Evolutionary conservation across 2,113 vertebrate species (phyloP), one percentile per base, ranked within the genome.

Genomic region (Nibea albiflora): DNA sequence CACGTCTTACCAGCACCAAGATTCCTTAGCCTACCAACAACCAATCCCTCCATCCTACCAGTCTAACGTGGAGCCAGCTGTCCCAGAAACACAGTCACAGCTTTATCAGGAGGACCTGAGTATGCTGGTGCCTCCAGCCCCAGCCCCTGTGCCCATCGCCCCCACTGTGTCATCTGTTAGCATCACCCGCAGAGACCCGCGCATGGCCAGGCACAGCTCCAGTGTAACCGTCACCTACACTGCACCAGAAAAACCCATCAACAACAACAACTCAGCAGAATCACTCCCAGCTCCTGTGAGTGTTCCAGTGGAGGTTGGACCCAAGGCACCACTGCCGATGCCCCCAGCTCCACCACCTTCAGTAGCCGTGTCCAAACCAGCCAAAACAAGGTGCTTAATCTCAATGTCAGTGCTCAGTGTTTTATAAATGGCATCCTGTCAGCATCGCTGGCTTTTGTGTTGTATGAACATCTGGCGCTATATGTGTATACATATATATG

Each of bases 151-250:
- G 4, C 52, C 92, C 7, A 52, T 90, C 22, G 22, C 65, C 15
- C 92, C 94, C 0, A 76, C 94, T 0, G 88, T 96, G 31, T 95
- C 97, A 4, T 98, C 96, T 0, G 97, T 99, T 16, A 97, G 94
- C 0, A 95, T 98, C 86, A 98, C 96, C 2, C 97, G 98, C 69
- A 94, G 98, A 84, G 98, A 99, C 84, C 98, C 98, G 0, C 95
- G 98, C 74, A 98, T 96, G 20, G 97, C 96, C 4, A 85, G 96
- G 68, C 93, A 95, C 49, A 75, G 89, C 17, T 84, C 94, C 0
- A 80, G 85, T 5, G 78, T 83, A 0, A 80, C 71, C 0, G 80
- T 91, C 4, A 62, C 72, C 31, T 87, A 83, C 49, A 87, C 66
- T 14, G 77, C 89, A 44, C 79, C 31, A 17, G 90, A 93, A 1